Conservation (phyloP, 2,113 vertebrate genomes). For the Isichthys henryi region DNA sequence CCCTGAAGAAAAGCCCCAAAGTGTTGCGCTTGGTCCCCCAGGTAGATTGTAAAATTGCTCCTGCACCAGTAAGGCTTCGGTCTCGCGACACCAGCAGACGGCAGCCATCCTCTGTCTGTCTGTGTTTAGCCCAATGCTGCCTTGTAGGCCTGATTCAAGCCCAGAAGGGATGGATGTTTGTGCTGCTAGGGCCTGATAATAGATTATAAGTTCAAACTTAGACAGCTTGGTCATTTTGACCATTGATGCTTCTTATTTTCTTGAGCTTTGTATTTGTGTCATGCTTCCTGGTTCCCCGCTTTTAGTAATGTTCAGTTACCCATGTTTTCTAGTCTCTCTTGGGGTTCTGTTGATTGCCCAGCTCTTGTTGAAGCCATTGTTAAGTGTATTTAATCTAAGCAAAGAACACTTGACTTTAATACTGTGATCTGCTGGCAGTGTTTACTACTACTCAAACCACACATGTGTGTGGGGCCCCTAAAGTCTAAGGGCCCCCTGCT, state of each 20-base stretch:
- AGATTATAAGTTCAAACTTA: neutral
- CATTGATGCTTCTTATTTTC: neutral
- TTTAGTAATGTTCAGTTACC: neutral
- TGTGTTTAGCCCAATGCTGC: neutral
- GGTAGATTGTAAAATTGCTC: neutral
- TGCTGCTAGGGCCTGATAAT: neutral
- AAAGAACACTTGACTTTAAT: neutral
- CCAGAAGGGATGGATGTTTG: neutral
- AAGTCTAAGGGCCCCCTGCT: neutral
- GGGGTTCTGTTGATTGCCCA: neutral
- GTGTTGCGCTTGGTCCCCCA: neutral
- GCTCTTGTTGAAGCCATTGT: neutral
- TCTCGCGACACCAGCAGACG: neutral
- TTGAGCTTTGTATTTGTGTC: neutral
- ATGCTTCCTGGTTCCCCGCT: neutral
- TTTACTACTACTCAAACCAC: neutral
- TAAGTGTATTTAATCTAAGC: neutral
- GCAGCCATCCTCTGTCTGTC: neutral
- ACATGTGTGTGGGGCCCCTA: neutral
- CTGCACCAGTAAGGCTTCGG: neutral
- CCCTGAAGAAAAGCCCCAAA: neutral
- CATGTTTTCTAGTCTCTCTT: neutral
- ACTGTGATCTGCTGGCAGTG: neutral
- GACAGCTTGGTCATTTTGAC: neutral
- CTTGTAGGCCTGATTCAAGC: neutral